Evolutionary conservation across 2,797 vertebrate genomes (phyloP), one percentile per base, ranked within the genome.

Genomic region (Rhabdophis nuchalis): DNA sequence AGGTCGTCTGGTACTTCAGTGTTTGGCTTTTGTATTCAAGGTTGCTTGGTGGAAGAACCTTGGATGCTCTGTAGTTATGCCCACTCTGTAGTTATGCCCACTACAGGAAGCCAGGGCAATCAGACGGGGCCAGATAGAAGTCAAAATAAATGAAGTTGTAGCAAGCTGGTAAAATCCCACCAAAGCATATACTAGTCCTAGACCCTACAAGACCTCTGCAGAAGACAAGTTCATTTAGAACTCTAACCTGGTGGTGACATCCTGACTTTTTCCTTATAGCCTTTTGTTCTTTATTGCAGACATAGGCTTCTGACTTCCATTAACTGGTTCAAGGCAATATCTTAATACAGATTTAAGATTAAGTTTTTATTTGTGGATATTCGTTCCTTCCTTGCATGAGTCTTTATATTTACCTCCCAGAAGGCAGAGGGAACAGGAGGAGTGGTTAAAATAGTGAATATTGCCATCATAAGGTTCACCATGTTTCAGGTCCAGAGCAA

Each of bases 401-500:
- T 68, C 46, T 41, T 18, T 54, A 9, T 82, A 16, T 10, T 18
- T 32, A 36, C 77, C 50, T 36, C 14, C 54, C 23, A 20, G 6
- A 14, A 32, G 14, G 1, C 0, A 16, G 4, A 32, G 3, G n/a
- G 32, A 12, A 23, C 13, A 25, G 3, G 20, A 16, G 36, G 60
- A 12, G 53, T 41, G 58, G 36, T 8, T 6, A 46, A 23, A 7
- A 2, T n/a, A 20, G 57, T 56, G 5, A 14, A 1, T 32, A 41
- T 57, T 4, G 54, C n/a, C 88, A n/a, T 92, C 68, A 91, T 90
- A 92, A 52, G 93, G 53, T 93, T 85, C 85, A 91, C 86, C 54
- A 87, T 85, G 3, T 29, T 92, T 91, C 95, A 99, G 99, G 97
- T 88, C 96, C 98, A 54, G 98, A 99, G 96, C 99, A 99, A 93